phyloP scores from a whole-genome alignment of 2,888 invertebrate species.

The Tinea trinotella region DNA sequence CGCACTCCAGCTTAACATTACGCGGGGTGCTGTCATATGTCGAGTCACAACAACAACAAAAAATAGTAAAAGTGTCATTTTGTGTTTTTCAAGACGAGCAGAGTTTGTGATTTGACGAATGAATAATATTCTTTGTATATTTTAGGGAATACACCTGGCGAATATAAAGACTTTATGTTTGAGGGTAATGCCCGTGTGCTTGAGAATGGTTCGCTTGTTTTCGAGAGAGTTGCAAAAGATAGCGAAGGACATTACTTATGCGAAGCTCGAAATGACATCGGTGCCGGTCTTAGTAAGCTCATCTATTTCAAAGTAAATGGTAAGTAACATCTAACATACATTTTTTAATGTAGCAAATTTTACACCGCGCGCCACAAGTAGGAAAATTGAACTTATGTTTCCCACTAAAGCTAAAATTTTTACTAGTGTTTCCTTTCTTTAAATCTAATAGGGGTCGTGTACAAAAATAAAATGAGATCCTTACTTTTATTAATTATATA shows the following conservation, averaged over 20 bases:
- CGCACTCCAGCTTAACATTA: too few species aligned
- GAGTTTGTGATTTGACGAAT: too few species aligned
- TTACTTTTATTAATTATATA: too few species aligned
- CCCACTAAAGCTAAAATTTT: too few species aligned
- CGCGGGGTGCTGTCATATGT: too few species aligned
- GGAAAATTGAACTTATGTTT: too few species aligned
- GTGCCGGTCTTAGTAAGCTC: conserved; percentile 92
- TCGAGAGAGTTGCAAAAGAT: conserved; percentile 86
- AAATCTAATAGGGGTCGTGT: too few species aligned
- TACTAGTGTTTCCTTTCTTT: too few species aligned
- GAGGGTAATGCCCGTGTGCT: conserved; percentile 83
- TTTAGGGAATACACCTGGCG: conserved; percentile 77
- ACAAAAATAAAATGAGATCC: too few species aligned
- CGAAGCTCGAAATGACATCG: conserved; percentile 94
- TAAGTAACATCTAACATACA: conserved; percentile 49
- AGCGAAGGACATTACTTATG: conserved; percentile 93
- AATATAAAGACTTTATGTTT: conserved; percentile 87
- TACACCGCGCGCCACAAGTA: background rate
- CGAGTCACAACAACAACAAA: too few species aligned
- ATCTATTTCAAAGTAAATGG: conserved; percentile 92
- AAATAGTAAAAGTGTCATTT: too few species aligned
- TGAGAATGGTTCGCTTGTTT: conserved; percentile 87
- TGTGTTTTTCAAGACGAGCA: too few species aligned
- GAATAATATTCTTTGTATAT: background rate
- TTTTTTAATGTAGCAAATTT: background rate